These are phyloP conservation scores for Siphlonurus alternatus DNA, from an alignment of 2,888 invertebrate genomes.

Conservation along the genomic window DNA sequence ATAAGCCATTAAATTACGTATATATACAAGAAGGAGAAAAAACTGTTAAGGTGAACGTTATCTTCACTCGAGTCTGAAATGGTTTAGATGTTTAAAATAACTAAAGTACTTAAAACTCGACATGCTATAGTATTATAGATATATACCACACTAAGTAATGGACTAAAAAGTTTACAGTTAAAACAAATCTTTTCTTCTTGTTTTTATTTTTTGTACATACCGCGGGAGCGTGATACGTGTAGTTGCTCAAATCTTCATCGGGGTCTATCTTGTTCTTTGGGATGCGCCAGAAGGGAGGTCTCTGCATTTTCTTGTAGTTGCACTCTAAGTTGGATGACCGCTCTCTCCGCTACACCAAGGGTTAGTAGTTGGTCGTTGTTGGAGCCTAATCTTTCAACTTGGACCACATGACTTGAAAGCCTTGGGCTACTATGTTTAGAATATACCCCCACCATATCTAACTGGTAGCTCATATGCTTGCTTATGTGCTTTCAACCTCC, in stretches of 20 bases:
- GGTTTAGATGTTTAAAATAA: too few relatives aligned
- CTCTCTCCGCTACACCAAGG: not conserved
- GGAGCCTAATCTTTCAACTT: not conserved
- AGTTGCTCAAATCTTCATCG: slow-evolving; percentile 17
- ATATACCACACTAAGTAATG: too few relatives aligned
- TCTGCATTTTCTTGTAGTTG: slow-evolving; percentile 29
- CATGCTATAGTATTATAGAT: too few relatives aligned
- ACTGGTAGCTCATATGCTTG: too few relatives aligned
- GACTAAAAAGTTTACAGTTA: too few relatives aligned
- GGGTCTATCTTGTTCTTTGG: slow-evolving; percentile 26
- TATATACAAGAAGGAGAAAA: too few relatives aligned
- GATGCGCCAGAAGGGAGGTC: slow-evolving; percentile 44
- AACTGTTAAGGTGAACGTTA: too few relatives aligned
- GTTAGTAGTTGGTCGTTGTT: not conserved
- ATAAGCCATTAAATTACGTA: too few relatives aligned
- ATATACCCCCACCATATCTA: not conserved
- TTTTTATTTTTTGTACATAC: not conserved
- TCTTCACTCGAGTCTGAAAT: too few relatives aligned
- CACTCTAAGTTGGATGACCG: not conserved
- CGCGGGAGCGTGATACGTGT: not conserved
- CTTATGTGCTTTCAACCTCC: not conserved
- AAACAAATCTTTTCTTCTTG: too few relatives aligned
- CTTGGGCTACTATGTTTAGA: not conserved
- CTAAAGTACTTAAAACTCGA: too few relatives aligned
- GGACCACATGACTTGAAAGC: not conserved